These are phyloP conservation scores for Graptemys geographica DNA, from an alignment of 2,797 vertebrate genomes.

Conservation along the genomic window DNA sequence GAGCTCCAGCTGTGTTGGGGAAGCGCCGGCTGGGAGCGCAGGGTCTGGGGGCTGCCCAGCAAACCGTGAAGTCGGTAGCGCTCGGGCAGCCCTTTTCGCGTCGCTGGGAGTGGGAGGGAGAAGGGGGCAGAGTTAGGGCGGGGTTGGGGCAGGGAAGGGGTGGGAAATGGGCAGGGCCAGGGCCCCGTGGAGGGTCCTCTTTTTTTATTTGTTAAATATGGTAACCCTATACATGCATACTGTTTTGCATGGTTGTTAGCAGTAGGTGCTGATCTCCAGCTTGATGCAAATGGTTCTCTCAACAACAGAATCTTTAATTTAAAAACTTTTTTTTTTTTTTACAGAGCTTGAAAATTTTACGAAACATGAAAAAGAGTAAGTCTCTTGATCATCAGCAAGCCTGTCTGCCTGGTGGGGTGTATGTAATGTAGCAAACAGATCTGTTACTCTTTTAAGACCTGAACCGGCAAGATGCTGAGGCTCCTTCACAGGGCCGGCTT, in stretches of 20 bases:
- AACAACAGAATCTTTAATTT: neutral
- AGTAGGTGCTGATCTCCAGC: neutral
- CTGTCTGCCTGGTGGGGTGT: neutral
- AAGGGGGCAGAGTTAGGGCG: no score
- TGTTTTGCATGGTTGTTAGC: neutral
- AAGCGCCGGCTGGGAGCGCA: no score
- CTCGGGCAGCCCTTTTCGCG: no score
- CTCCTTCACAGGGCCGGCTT: no score
- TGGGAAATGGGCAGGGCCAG: no score
- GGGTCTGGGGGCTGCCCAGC: no score
- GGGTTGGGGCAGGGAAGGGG: no score
- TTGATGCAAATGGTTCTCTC: neutral
- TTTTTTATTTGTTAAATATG: no score
- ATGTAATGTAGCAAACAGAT: neutral
- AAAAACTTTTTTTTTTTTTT: neutral
- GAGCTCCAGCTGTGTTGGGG: no score
- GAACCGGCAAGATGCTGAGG: neutral
- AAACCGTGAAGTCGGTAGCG: no score
- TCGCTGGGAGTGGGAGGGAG: no score
- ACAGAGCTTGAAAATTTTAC: constrained; percentile 85
- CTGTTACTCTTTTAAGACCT: neutral
- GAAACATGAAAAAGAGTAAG: constrained; percentile 85
- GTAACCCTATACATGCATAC: neutral
- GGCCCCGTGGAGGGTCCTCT: no score
- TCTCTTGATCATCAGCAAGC: constrained; percentile 11